phyloP scores from a whole-genome alignment of 2,797 vertebrate genomes.

The Pangasius krempfi region DNA sequence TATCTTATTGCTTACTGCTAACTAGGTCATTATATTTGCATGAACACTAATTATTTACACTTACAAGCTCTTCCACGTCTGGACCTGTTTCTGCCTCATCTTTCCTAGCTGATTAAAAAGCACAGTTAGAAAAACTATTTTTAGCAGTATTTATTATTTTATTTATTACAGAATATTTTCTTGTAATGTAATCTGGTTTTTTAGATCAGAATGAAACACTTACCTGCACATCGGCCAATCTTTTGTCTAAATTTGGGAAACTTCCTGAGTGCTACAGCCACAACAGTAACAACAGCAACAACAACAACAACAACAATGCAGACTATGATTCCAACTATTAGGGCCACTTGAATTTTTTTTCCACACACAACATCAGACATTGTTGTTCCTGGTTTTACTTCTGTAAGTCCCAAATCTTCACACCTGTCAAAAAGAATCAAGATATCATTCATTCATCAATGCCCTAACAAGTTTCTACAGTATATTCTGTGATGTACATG shows the following conservation, averaged over 20 bases:
- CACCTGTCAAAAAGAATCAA: conserved; percentile 56
- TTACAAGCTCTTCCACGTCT: neutral
- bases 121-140: neutral
- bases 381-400: conserved; percentile 50
- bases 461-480: neutral
- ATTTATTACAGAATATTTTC: too few species aligned
- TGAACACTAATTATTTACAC: neutral
- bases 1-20: neutral
- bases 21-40: neutral
- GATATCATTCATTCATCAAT: neutral
- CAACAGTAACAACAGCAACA: neutral
- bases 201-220: neutral
- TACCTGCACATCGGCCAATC: neutral
- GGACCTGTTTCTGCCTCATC: neutral
- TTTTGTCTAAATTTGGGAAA: neutral
- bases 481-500: neutral
- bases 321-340: neutral
- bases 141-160: too few species aligned
- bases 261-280: too few species aligned
- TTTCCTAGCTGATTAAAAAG: neutral
- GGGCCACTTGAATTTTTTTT: neutral
- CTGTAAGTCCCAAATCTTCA: conserved; percentile 33
- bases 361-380: conserved; percentile 56
- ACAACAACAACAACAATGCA: neutral
- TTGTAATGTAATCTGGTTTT: neutral